Evolutionary conservation across 2,888 invertebrate genomes (phyloP).

Genomic region (Mesorhabditis spiculigera): DNA sequence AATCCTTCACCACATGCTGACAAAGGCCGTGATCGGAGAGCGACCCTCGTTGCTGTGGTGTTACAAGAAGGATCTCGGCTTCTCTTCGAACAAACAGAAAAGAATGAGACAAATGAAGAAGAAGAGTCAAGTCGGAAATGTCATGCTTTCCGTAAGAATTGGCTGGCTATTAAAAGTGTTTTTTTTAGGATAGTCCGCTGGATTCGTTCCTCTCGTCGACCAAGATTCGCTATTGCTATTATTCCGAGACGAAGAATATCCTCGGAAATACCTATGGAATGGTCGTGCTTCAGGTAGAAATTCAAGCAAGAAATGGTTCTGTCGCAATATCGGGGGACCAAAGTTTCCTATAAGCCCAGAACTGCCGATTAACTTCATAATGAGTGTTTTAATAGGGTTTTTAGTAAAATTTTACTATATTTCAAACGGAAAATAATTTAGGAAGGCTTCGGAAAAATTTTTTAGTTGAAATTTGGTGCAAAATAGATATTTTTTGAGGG

Average conservation of each 20-base stretch:
- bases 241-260: slow-evolving; percentile 93
- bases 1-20: slow-evolving; percentile 92
- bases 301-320: slow-evolving; percentile 7
- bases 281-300: slow-evolving; percentile 79
- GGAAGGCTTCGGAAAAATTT: too few relatives aligned
- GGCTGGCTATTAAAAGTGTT: neutral
- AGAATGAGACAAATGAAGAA: slow-evolving; percentile 77
- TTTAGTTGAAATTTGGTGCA: too few relatives aligned
- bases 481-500: too few relatives aligned
- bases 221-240: slow-evolving; percentile 92
- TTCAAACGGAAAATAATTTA: too few relatives aligned
- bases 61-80: slow-evolving; percentile 90
- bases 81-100: slow-evolving; percentile 87
- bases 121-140: slow-evolving; percentile 67
- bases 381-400: too few relatives aligned
- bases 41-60: slow-evolving; percentile 95
- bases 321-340: neutral
- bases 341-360: too few relatives aligned
- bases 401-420: too few relatives aligned
- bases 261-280: slow-evolving; percentile 94
- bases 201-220: slow-evolving; percentile 92
- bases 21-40: slow-evolving; percentile 86
- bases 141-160: neutral
- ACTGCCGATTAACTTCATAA: too few relatives aligned
- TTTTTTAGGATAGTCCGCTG: slow-evolving; percentile 74